Evolutionary conservation across 2,113 vertebrate species (phyloP).

Genomic region (Craseonycteris thonglongyai): DNA sequence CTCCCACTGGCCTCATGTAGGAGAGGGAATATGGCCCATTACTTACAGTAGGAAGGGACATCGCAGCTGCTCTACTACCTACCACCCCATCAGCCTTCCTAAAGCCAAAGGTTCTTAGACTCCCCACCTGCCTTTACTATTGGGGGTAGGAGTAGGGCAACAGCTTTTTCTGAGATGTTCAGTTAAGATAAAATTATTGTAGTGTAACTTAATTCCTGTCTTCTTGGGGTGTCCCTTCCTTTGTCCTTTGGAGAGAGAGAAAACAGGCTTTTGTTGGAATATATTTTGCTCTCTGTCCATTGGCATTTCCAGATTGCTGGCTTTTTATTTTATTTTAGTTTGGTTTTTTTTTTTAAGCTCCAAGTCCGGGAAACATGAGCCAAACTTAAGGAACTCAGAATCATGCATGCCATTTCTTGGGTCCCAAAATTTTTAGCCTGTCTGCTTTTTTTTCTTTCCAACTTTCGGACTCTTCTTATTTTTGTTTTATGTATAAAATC

Average conservation of each 20-base stretch:
- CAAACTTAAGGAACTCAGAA: not conserved
- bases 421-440: not conserved
- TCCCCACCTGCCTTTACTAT: not conserved
- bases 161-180: not conserved
- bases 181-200: not conserved
- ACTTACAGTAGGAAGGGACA: not conserved
- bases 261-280: not conserved
- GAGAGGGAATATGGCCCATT: not conserved
- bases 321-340: too few species aligned
- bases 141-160: rapidly evolving
- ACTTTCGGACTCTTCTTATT: not conserved
- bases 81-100: not conserved
- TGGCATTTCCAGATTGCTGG: not conserved
- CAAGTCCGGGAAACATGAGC: not conserved
- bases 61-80: not conserved
- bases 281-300: not conserved
- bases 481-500: not conserved
- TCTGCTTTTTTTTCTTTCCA: not conserved
- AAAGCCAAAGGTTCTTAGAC: not conserved
- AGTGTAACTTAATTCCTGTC: not conserved
- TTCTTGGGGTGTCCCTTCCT: not conserved
- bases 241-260: not conserved
- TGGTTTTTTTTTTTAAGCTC: too few species aligned
- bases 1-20: not conserved
- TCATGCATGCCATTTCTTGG: not conserved